Evolutionary conservation across 2,113 vertebrate genomes (phyloP).

Genomic region (Nothoprocta pentlandii): DNA sequence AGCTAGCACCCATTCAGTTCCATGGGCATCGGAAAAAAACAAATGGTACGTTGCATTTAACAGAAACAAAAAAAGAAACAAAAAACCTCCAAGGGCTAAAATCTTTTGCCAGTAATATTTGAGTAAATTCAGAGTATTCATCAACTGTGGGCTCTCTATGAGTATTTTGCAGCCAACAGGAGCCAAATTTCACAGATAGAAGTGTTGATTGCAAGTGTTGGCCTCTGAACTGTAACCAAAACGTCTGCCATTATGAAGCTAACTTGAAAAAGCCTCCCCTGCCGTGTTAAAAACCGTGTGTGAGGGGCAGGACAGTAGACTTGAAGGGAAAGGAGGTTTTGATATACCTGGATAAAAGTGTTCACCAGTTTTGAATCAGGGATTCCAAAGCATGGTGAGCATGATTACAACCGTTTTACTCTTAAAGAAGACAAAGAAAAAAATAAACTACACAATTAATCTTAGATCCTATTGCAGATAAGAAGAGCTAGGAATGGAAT

Average conservation of each 20-base stretch:
- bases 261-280: background rate
- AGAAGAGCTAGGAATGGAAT: background rate
- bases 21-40: background rate
- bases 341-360: background rate
- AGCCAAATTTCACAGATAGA: conserved; percentile 26
- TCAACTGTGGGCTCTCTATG: background rate
- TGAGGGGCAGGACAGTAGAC: background rate
- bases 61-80: conserved; percentile 8
- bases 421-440: background rate
- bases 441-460: background rate
- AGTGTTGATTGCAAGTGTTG: background rate
- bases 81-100: conserved; percentile 7
- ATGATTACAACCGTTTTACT: background rate
- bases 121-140: conserved; percentile 50
- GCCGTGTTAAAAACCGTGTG: background rate
- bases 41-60: conserved; percentile 15
- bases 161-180: conserved; percentile 5
- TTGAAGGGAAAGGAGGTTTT: background rate
- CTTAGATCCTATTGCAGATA: background rate
- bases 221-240: background rate
- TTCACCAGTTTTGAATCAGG: background rate
- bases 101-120: conserved; percentile 62
- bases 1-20: conserved; percentile 14
- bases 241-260: background rate
- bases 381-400: background rate